Percentiles rank a stretch among this genome's conserved stretches.
Conservation (phyloP, 2,888 invertebrate species). For the Teinopalpus imperialis region DNA sequence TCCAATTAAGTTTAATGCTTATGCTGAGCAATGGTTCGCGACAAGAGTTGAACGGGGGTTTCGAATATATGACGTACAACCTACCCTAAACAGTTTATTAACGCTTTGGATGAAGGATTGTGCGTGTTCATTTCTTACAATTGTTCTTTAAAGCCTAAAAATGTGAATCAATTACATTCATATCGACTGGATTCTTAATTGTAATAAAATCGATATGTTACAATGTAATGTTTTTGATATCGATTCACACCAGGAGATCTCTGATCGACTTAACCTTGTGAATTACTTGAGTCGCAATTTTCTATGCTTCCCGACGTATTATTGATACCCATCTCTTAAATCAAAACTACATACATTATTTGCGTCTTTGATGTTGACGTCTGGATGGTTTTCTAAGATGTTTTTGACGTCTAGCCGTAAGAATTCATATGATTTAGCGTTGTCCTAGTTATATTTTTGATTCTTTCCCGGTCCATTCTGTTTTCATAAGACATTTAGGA, state of each 20-base stretch:
- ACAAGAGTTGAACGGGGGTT: too few species aligned
- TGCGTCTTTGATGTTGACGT: constrained; percentile 13
- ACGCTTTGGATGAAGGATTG: too few species aligned
- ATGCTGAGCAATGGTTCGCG: too few species aligned
- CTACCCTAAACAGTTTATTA: too few species aligned
- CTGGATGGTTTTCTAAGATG: background rate
- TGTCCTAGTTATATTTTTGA: constrained; percentile 15
- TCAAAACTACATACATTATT: constrained; percentile 6
- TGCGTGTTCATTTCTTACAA: too few species aligned
- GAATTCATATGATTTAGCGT: constrained; percentile 12
- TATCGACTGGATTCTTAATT: too few species aligned
- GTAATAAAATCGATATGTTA: background rate
- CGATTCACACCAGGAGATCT: background rate
- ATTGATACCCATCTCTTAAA: constrained; percentile 12
- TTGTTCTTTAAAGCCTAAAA: too few species aligned
- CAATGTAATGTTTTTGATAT: background rate
- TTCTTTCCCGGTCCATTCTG: background rate
- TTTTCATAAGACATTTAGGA: background rate
- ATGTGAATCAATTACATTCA: too few species aligned
- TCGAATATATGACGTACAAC: too few species aligned
- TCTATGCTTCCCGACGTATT: constrained; percentile 2
- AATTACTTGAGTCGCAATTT: constrained; percentile 11
- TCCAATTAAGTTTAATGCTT: too few species aligned
- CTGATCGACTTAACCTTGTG: background rate
- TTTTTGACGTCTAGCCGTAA: constrained; percentile 4